Conservation (phyloP, 1,140 invertebrate genomes). For the Planococcus citri region DNA sequence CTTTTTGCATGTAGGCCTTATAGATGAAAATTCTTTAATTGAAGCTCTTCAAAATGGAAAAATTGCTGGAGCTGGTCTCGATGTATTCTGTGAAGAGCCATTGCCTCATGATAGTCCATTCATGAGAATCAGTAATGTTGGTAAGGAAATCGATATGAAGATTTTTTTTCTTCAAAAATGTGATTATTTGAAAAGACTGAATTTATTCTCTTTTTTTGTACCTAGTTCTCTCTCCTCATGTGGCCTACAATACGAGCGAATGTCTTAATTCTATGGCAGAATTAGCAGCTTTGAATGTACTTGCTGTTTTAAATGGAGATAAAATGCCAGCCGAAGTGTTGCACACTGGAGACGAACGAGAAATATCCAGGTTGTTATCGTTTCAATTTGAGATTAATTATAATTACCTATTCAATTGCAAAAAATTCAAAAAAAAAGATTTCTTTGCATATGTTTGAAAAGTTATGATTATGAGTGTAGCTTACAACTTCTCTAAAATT, state of each 20-base stretch:
- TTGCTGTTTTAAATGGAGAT: constrained; percentile 53
- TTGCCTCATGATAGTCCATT: constrained; percentile 65
- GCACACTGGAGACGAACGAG: too few relatives aligned
- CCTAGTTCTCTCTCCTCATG: constrained; percentile 78
- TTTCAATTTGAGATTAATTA: background rate
- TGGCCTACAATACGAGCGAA: constrained; percentile 75
- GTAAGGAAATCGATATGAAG: constrained; percentile 31
- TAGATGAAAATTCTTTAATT: constrained; percentile 62
- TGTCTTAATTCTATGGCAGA: constrained; percentile 72
- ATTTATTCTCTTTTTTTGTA: constrained; percentile 34
- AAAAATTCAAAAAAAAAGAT: too few relatives aligned
- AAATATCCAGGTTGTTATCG: background rate
- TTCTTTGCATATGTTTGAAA: too few relatives aligned
- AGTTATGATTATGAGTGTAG: too few relatives aligned
- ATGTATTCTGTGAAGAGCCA: constrained; percentile 85
- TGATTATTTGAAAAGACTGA: too few relatives aligned
- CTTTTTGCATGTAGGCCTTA: constrained; percentile 14
- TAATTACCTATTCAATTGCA: too few relatives aligned
- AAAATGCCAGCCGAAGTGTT: constrained; percentile 31
- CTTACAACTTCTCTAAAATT: too few relatives aligned
- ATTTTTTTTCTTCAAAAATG: too few relatives aligned
- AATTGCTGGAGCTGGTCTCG: constrained; percentile 75
- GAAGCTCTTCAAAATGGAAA: constrained; percentile 53
- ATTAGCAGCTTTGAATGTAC: constrained; percentile 72
- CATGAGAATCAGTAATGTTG: too few relatives aligned